Evolutionary conservation across 2,888 invertebrate species (phyloP), one percentile per base, ranked within the genome.

Genomic region (Syritta pipiens): DNA sequence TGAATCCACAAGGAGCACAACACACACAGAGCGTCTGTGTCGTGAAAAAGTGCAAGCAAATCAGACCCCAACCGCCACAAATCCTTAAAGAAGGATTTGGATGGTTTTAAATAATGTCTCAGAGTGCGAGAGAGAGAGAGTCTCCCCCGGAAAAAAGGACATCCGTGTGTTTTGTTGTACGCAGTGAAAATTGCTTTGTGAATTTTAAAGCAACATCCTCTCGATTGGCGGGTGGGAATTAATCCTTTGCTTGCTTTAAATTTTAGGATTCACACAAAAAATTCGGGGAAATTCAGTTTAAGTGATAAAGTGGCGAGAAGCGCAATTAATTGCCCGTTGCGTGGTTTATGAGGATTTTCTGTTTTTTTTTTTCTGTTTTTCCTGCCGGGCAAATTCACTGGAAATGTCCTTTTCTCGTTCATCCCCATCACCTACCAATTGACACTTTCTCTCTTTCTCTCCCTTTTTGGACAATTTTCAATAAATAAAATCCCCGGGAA

Each of bases 71-170:
- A n/a, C 22, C 9, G 22, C 69, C 62, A 10, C 75, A 76, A 76
- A 76, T 76, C 76, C 63, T 32, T 51, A 51, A 76, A 76, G 76
- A 63, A 76, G 71, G 76, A 63, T 76, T 76, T 71, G 69, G 62
- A 62, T 71, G 71, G 51, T 76, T 71, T 76, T 76, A 71, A 76
- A 76, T 71, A 76, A 76, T 49, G 71, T 63, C 62, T 63, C 44
- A 46, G 37, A 42, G 60, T 63, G n/a, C n/a, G n/a, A n/a, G n/a
- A n/a, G n/a, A n/a, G n/a, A n/a, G n/a, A n/a, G n/a, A n/a, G n/a
- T 35, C 24, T 30, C 24, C 10, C 12, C n/a, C 30, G 28, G 0
- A 14, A 14, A 57, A 68, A 68, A 68, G 46, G 67, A 60, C 51
- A 74, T 53, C 32, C 51, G 20, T 35, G 28, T 42, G 49, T 37